Base-by-base conservation (phyloP, 2,113 vertebrate species). In the Myocastor coypus region DNA sequence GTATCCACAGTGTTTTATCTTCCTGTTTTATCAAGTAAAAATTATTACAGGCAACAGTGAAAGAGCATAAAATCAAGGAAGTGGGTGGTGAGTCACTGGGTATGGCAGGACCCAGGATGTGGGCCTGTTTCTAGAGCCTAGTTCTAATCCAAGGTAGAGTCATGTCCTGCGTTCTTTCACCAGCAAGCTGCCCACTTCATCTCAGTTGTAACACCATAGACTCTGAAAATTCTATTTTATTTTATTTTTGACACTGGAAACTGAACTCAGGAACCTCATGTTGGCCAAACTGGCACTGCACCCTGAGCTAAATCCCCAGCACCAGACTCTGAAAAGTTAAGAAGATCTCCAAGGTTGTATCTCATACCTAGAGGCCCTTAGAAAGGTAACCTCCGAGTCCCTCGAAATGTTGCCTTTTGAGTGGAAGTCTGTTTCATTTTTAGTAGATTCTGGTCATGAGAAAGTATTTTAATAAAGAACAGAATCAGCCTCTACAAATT, bases 391-490 rank as follows among this genome's bases (percentile, higher is more conserved):
- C 11, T 83, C 9, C 26, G 46, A 40, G 22, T 55, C 30, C 32
- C 42, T 22, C 19, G 34, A 42, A 59, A 46, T 85, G 71, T 94
- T 14, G n/a, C 57, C 66, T 59, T 83, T 64, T 69, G 11, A 63
- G 22, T 37, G 50, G 20, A 87, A 19, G 11, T 17, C 37, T 69
- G 6, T 85, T 97, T 94, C 34, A 69, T 34, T 80, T 80, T 52
- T 50, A 7, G 34, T 50, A 77, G 20, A 52, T 17, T 34, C 46
- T 71, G 19, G 17, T 80, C 75, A 77, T 85, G 81, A 88, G 64
- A 69, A 93, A 88, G 30, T 64, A 57, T 66, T 68, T 90, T 87
- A 55, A 87, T 68, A 87, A 89, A 85, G 17, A 83, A 90, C 64
- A 69, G 34, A 89, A 77, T 85, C 8, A 3, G 34, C 64, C 42